Evolutionary conservation across 1,140 invertebrate species (phyloP).

Genomic region (Psix sp.): DNA sequence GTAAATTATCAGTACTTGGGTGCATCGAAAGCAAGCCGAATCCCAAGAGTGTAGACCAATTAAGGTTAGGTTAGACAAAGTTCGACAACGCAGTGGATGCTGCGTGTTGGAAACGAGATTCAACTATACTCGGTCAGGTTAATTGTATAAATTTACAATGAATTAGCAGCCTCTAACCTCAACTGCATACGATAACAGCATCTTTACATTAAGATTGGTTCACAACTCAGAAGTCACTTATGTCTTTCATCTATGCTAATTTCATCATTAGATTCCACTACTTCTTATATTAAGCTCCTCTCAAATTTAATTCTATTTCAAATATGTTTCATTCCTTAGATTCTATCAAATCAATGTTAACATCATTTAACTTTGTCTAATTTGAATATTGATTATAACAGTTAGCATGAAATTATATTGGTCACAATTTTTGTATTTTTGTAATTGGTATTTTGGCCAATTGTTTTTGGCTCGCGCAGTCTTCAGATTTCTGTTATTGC

Average conservation of each 20-base stretch:
- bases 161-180: conserved; percentile 52
- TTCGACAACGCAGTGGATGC: conserved; percentile 51
- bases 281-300: too few species aligned
- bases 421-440: too few species aligned
- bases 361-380: too few species aligned
- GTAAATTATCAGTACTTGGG: conserved; percentile 56
- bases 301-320: too few species aligned
- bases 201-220: conserved; percentile 40
- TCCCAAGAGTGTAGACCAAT: conserved; percentile 59
- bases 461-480: too few species aligned
- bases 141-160: conserved; percentile 68
- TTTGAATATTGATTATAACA: too few species aligned
- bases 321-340: too few species aligned
- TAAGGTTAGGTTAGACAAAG: conserved; percentile 61
- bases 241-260: conserved; percentile 4
- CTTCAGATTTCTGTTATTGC: too few species aligned
- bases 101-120: conserved; percentile 53
- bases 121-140: conserved; percentile 54
- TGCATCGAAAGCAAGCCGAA: conserved; percentile 55
- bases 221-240: conserved; percentile 26
- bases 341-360: too few species aligned
- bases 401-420: too few species aligned
- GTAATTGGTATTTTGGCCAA: too few species aligned
- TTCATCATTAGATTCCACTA: too few species aligned
- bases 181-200: conserved; percentile 29